Percentiles rank a stretch among this genome's conserved stretches.
phyloP scores from a whole-genome alignment of 2,797 vertebrate species.

The Aselliscus stoliczkanus region DNA sequence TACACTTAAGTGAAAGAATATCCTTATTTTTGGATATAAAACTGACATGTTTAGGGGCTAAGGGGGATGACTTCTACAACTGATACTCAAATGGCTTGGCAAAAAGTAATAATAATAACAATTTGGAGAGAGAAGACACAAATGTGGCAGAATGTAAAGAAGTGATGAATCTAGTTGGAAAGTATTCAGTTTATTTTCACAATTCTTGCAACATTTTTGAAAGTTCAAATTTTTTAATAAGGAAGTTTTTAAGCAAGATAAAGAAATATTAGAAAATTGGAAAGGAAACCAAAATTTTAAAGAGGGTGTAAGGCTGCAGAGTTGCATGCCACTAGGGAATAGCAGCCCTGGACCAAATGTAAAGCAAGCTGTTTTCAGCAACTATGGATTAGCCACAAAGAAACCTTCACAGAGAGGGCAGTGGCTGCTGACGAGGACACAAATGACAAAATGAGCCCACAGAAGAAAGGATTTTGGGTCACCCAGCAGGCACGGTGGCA shows the following conservation, averaged over 20 bases:
- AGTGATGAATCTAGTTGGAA: background rate
- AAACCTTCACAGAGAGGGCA: background rate
- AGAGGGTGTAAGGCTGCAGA: background rate
- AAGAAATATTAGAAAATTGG: background rate
- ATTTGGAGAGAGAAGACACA: background rate
- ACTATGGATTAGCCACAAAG: constrained; percentile 40
- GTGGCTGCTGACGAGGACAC: constrained; percentile 28
- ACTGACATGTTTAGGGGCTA: rapidly evolving
- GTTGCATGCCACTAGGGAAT: rapidly evolving
- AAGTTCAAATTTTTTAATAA: background rate
- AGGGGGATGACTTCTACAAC: no score
- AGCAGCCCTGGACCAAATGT: background rate
- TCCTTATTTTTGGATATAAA: background rate
- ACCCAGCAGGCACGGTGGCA: background rate
- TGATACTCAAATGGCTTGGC: background rate
- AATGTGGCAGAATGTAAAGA: background rate
- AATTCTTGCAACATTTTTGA: background rate
- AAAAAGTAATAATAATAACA: background rate
- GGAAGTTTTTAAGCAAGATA: background rate
- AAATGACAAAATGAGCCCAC: background rate
- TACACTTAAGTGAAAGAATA: background rate
- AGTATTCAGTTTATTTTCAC: no score
- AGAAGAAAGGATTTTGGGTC: background rate
- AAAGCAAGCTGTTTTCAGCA: background rate
- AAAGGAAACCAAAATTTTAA: background rate